Base-by-base conservation (phyloP, 2,797 vertebrate species). In the Bradypodion pumilum region DNA sequence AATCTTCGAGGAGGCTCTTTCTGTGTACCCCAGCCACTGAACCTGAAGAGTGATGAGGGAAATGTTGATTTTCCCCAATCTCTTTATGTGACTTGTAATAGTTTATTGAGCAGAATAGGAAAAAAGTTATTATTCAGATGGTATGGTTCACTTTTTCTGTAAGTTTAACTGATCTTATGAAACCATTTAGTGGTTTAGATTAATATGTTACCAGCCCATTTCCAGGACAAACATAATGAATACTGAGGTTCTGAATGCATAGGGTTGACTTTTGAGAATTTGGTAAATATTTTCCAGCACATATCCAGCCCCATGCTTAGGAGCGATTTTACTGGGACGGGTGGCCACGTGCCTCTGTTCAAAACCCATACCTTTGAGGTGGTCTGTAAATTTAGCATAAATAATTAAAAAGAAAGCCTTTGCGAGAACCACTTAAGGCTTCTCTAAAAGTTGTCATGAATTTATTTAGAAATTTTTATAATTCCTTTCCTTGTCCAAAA, bases 181-280 rank as follows among this genome's bases (percentile, higher is more conserved):
- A 74, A 74, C 21, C 1, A 1, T 49, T 65, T n/a, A 46, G 9
- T 68, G 27, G 15, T 76, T 75, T 56, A 76, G 73, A 76, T 76
- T 68, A 66, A 68, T 69, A 52, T 42, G 35, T 68, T 40, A 25
- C 27, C 72, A 66, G 19, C 2, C 25, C 10, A 19, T 76, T 76
- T 68, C 42, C 49, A 59, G 46, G 23, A 65, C 40, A 35, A 9
- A 5, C 1, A 42, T 75, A 62, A 80, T 8, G 1, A 56, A 27
- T 29, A 40, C 63, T 62, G 84, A 63, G 59, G 70, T 35, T 76
- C 29, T 7, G 77, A 40, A 27, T 86, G 27, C 52, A 72, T 80
- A 49, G 0, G 2, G 62, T 88, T 89, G 82, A 49, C 46, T 85
- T 86, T 32, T 42, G 66, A 10, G 32, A 42, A 74, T 19, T 12